These are phyloP conservation scores for Megalopta genalis DNA, from an alignment of 1,140 invertebrate species.

Conservation along the genomic window DNA sequence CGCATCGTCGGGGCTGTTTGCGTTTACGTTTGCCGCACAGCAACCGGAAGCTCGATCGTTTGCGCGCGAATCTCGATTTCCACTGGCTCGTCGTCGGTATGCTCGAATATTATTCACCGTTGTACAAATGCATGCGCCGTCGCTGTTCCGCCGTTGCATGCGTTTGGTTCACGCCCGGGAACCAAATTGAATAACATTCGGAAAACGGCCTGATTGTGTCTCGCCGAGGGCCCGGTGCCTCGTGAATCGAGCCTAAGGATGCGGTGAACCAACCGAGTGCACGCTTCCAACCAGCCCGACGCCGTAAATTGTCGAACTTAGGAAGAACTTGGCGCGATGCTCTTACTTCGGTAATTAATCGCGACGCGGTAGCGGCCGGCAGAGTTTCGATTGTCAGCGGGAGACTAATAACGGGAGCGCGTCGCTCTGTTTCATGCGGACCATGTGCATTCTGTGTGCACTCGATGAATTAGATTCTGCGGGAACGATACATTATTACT, in stretches of 20 bases:
- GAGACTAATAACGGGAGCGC: not conserved
- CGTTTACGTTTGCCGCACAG: not conserved
- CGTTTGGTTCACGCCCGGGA: slow-evolving; percentile 19
- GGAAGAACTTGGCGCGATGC: not conserved
- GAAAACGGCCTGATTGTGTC: not conserved
- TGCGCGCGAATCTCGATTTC: slow-evolving; percentile 6
- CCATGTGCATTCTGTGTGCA: too few species aligned
- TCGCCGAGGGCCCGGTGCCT: not conserved
- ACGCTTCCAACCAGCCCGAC: too few species aligned
- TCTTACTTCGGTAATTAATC: not conserved
- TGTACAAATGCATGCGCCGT: slow-evolving; percentile 3
- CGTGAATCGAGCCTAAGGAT: not conserved
- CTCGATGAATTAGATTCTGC: too few species aligned
- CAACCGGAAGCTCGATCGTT: slow-evolving; percentile 25
- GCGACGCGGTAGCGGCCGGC: not conserved
- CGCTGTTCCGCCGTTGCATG: not conserved
- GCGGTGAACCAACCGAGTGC: not conserved
- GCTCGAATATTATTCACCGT: slow-evolving; percentile 35
- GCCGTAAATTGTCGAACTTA: not conserved
- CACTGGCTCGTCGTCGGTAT: not conserved
- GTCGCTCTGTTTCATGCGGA: too few species aligned
- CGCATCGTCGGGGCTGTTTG: not conserved
- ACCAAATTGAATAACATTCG: slow-evolving; percentile 14
- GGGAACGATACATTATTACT: too few species aligned
- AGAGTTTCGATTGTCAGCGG: not conserved